Evolutionary conservation across 1,140 invertebrate species (phyloP).

Genomic region (Drosophila orosa): DNA sequence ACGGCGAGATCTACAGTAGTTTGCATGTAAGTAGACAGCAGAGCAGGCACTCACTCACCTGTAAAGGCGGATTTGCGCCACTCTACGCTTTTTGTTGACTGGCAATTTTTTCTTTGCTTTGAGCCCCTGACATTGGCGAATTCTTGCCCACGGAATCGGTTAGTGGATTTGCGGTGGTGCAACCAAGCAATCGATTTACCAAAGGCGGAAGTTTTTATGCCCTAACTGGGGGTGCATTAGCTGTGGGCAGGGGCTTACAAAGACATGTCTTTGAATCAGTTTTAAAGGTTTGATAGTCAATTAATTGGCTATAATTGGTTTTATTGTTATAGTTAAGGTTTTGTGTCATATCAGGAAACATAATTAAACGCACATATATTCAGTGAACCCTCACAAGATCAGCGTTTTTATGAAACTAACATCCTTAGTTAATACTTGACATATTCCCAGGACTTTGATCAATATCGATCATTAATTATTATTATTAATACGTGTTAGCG

Average conservation of each 20-base stretch:
- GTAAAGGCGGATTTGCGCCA: slow-evolving; percentile 28
- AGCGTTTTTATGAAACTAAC: not conserved
- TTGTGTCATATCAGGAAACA: not conserved
- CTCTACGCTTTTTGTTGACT: slow-evolving; percentile 39
- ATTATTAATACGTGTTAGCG: not conserved
- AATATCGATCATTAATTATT: not conserved
- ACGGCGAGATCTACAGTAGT: slow-evolving; percentile 15
- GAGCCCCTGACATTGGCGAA: slow-evolving; percentile 39
- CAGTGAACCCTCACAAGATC: not conserved
- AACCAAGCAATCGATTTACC: slow-evolving; percentile 38
- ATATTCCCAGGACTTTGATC: not conserved
- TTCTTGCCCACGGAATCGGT: slow-evolving; percentile 39
- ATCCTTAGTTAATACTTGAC: not conserved
- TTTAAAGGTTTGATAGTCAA: not conserved
- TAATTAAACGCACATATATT: too few relatives aligned
- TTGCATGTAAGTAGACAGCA: slow-evolving; percentile 54
- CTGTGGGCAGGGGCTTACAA: not conserved
- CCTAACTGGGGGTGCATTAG: slow-evolving; percentile 11
- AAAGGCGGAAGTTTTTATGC: slow-evolving; percentile 31
- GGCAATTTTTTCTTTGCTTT: slow-evolving; percentile 31
- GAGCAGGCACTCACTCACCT: slow-evolving; percentile 15
- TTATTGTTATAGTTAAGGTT: not conserved
- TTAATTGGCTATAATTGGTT: not conserved
- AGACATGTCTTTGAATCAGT: not conserved
- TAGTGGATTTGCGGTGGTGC: slow-evolving; percentile 23